Conservation (phyloP, 2,888 invertebrate genomes). For the Dendrolimus houi region DNA sequence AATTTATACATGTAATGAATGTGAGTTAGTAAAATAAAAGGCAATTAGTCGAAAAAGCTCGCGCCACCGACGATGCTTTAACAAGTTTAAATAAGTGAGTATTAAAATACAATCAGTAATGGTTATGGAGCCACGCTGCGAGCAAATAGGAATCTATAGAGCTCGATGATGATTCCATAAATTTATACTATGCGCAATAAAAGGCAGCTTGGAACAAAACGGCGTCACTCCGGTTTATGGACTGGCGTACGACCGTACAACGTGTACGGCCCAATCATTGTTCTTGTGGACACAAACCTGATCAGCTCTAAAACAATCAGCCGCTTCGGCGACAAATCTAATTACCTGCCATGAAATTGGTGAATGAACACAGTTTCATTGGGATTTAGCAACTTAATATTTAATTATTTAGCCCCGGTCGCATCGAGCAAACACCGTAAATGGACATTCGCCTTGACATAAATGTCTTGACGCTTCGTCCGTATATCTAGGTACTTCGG, state of each 20-base stretch:
- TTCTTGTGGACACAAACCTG: slow-evolving; percentile 27
- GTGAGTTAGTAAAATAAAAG: slow-evolving; percentile 27
- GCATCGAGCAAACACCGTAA: slow-evolving; percentile 23
- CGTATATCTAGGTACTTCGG: slow-evolving; percentile 15
- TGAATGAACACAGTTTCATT: slow-evolving; percentile 39
- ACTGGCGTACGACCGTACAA: slow-evolving; percentile 34
- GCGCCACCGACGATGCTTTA: slow-evolving; percentile 29
- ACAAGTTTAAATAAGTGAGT: slow-evolving; percentile 61
- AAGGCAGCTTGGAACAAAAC: slow-evolving; percentile 62
- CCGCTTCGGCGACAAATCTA: slow-evolving; percentile 17
- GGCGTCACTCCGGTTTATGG: slow-evolving; percentile 64
- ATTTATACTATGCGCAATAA: slow-evolving; percentile 73
- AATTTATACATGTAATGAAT: too few relatives aligned
- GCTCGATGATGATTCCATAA: slow-evolving; percentile 74
- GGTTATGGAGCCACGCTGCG: slow-evolving; percentile 61
- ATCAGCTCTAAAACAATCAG: slow-evolving; percentile 36
- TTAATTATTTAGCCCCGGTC: slow-evolving; percentile 24
- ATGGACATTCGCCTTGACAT: slow-evolving; percentile 52
- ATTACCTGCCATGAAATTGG: slow-evolving; percentile 54
- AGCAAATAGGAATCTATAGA: slow-evolving; percentile 69
- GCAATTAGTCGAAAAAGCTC: slow-evolving; percentile 17
- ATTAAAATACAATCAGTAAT: slow-evolving; percentile 67
- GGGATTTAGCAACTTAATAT: slow-evolving; percentile 36
- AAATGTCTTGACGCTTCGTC: slow-evolving; percentile 23
- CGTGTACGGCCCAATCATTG: slow-evolving; percentile 42